Base-by-base conservation (phyloP, 2,113 vertebrate genomes). In the Rhinoderma darwinii region DNA sequence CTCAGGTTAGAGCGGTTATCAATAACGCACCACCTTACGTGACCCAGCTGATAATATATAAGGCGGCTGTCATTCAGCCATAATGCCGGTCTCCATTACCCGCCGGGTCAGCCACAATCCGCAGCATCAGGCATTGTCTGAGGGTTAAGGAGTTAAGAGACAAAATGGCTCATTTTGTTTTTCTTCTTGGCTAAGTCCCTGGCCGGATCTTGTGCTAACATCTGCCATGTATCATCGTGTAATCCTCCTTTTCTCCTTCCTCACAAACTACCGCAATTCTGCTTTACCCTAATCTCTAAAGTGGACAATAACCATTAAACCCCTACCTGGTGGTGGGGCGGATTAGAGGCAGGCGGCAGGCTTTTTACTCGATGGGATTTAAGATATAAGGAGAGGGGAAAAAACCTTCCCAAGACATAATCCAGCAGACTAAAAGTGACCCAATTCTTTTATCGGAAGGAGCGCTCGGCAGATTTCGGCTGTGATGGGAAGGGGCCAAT, bases 201-300 rank as follows among this genome's bases (percentile, higher is more conserved):
- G 84, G 89, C 86, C 89, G 84, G 89, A 89, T 90, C 92, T 91
- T 91, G 88, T 83, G 44, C 88, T 61, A 90, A 92, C 94, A 94
- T 91, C 93, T 93, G 93, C 92, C 88, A 77, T 15, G 15, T 88
- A 83, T 88, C 90, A 88, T 41, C 5, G 12, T 37, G 88, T 94
- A 94, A 94, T 94, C 94, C 91, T 89, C 86, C 91, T 92, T 90
- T 90, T 32, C 87, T 91, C 89, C 88, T 84, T 81, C 89, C 91
- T 87, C 43, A 88, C 89, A 82, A 89, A 91, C 91, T 87, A 27
- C 91, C 73, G 89, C 91, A 81, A 88, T 91, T 88, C 89, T 80
- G 90, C 90, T 91, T 92, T 90, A 84, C 92, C 91, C 93, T 95
- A 95, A 96, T 95, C 95, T 94, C 89, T 92, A 93, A 94, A 95